These are phyloP conservation scores for Drepana falcataria DNA, from an alignment of 2,888 invertebrate genomes.

Conservation along the genomic window DNA sequence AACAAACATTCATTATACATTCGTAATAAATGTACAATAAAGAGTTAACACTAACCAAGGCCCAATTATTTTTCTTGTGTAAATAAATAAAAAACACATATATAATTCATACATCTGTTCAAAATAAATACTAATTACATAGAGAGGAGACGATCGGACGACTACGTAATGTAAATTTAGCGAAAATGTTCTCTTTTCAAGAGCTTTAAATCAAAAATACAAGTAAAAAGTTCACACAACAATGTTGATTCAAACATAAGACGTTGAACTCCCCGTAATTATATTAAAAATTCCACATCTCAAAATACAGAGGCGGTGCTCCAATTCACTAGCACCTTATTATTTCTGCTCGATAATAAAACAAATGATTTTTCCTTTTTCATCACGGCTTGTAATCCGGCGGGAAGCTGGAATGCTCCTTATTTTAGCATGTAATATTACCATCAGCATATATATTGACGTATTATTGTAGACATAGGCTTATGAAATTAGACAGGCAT, in stretches of 20 bases:
- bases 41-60: too few relatives aligned
- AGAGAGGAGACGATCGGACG: too few relatives aligned
- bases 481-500: background rate
- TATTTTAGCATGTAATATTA: slow-evolving; percentile 55
- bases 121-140: too few relatives aligned
- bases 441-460: slow-evolving; percentile 61
- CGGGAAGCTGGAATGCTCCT: slow-evolving; percentile 31
- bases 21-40: too few relatives aligned
- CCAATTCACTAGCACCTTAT: slow-evolving; percentile 36
- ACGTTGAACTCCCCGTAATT: slow-evolving; percentile 24
- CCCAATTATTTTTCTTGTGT: too few relatives aligned
- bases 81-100: too few relatives aligned
- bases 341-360: slow-evolving; percentile 59
- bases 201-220: too few relatives aligned
- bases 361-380: slow-evolving; percentile 61
- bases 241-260: background rate
- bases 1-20: too few relatives aligned
- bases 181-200: too few relatives aligned
- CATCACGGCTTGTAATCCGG: slow-evolving; percentile 48
- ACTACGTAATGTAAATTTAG: too few relatives aligned
- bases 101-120: too few relatives aligned
- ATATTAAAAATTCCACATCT: slow-evolving; percentile 26
- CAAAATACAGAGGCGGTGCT: slow-evolving; percentile 25
- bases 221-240: background rate
- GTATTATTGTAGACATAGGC: slow-evolving; percentile 8